phyloP scores from a whole-genome alignment of 1,140 invertebrate genomes.

The Adelges cooleyi region DNA sequence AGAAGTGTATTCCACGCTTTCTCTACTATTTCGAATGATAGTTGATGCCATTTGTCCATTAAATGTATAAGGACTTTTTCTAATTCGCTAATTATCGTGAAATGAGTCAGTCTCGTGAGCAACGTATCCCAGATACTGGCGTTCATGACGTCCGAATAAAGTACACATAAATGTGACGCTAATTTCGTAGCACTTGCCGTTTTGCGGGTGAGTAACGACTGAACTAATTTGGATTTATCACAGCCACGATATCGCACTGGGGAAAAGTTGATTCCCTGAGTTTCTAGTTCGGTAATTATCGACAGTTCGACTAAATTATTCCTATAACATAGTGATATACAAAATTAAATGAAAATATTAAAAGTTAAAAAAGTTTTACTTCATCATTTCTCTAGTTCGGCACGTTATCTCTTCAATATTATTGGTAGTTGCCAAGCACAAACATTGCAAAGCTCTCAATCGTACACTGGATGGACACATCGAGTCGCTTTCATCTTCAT shows the following conservation, averaged over 20 bases:
- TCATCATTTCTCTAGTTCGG: slow-evolving; percentile 30
- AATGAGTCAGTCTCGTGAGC: slow-evolving; percentile 10
- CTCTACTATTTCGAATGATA: slow-evolving; percentile 15
- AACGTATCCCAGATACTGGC: slow-evolving; percentile 17
- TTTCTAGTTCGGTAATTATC: slow-evolving; percentile 40
- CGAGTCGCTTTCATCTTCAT: slow-evolving; percentile 32
- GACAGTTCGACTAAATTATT: slow-evolving; percentile 37
- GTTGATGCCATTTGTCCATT: slow-evolving; percentile 21
- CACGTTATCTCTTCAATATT: slow-evolving; percentile 36
- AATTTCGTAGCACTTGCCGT: neutral
- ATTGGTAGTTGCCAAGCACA: slow-evolving; percentile 36
- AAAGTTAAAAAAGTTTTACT: slow-evolving; percentile 6
- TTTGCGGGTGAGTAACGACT: slow-evolving; percentile 4
- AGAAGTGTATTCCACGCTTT: slow-evolving; percentile 27
- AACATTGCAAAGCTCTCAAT: slow-evolving; percentile 38
- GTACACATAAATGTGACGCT: slow-evolving; percentile 18
- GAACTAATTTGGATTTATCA: slow-evolving; percentile 18
- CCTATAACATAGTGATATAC: slow-evolving; percentile 33
- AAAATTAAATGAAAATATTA: slow-evolving; percentile 1
- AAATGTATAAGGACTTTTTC: slow-evolving; percentile 24
- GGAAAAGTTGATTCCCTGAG: slow-evolving; percentile 36
- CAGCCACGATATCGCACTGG: slow-evolving; percentile 16
- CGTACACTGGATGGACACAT: slow-evolving; percentile 34
- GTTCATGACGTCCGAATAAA: slow-evolving; percentile 1
- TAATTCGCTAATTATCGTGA: slow-evolving; percentile 18